Percentiles rank a stretch among this genome's conserved stretches.
These are phyloP conservation scores for Entelurus aequoreus DNA, from an alignment of 2,113 vertebrate genomes.

Conservation along the genomic window DNA sequence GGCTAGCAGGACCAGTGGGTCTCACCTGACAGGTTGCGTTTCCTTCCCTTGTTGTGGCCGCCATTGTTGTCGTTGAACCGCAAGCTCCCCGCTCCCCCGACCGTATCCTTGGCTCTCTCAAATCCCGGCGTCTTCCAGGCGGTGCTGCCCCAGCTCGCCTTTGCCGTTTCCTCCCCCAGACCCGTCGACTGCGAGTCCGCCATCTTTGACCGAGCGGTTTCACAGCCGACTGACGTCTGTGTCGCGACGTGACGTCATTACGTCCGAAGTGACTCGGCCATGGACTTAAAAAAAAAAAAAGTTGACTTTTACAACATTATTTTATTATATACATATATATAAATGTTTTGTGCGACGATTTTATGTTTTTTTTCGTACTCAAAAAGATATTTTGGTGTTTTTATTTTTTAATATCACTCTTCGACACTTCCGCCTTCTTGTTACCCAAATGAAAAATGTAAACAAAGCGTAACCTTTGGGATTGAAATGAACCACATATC, in stretches of 20 bases:
- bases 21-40: constrained; percentile 72
- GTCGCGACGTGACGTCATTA: constrained; percentile 50
- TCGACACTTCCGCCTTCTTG: too few species aligned
- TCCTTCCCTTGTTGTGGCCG: constrained; percentile 44
- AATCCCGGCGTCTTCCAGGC: constrained; percentile 15
- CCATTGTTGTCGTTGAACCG: constrained; percentile 67
- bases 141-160: constrained; percentile 59
- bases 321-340: too few species aligned
- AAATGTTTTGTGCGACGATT: too few species aligned
- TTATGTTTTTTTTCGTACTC: too few species aligned
- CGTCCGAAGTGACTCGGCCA: background rate
- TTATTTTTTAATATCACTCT: too few species aligned
- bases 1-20: background rate
- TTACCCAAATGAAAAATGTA: background rate
- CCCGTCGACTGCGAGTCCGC: constrained; percentile 73
- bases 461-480: constrained; percentile 43
- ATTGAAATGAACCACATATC: background rate
- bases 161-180: constrained; percentile 69
- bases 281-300: too few species aligned
- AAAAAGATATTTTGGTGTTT: too few species aligned
- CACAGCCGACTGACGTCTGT: constrained; percentile 56
- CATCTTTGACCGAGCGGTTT: constrained; percentile 69
- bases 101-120: constrained; percentile 33
- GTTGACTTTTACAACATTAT: too few species aligned
- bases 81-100: constrained; percentile 62